Conservation (phyloP, 2,888 invertebrate species). For the Elysia crispata region DNA sequence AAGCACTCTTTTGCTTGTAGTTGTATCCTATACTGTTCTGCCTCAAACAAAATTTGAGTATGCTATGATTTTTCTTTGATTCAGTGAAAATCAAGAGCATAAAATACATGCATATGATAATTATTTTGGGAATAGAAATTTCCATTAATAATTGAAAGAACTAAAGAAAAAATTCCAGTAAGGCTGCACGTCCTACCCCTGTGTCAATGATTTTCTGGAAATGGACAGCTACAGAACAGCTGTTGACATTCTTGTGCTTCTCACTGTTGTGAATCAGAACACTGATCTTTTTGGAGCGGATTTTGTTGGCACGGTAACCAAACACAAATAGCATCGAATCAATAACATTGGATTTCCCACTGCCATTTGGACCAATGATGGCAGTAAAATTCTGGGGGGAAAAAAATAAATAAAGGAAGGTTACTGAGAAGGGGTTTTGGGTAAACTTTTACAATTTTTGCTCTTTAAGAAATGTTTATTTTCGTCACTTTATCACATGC, state of each 20-base stretch:
- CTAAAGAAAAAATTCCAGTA: not conserved
- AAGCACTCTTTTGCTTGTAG: too few species aligned
- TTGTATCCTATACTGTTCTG: too few species aligned
- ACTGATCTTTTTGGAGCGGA: conserved; percentile 95
- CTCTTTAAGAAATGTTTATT: too few species aligned
- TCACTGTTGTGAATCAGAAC: conserved; percentile 95
- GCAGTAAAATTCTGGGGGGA: conserved; percentile 91
- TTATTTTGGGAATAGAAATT: not conserved
- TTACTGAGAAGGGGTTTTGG: too few species aligned
- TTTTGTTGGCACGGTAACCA: conserved; percentile 96
- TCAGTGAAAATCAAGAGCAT: too few species aligned
- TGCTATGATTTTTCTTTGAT: not conserved
- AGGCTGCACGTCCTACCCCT: conserved; percentile 65
- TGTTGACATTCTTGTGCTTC: conserved; percentile 84
- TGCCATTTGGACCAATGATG: conserved; percentile 98
- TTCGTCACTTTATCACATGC: too few species aligned
- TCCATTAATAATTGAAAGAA: not conserved
- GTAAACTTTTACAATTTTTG: too few species aligned
- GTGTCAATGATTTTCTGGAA: conserved; percentile 82
- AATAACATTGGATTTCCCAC: conserved; percentile 99
- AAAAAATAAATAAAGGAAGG: not conserved
- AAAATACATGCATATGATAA: not conserved
- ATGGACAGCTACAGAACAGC: conserved; percentile 92
- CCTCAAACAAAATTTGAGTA: too few species aligned
- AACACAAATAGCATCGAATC: conserved; percentile 99